Evolutionary conservation across 2,113 vertebrate species (phyloP).

Genomic region (Theristicus caerulescens): DNA sequence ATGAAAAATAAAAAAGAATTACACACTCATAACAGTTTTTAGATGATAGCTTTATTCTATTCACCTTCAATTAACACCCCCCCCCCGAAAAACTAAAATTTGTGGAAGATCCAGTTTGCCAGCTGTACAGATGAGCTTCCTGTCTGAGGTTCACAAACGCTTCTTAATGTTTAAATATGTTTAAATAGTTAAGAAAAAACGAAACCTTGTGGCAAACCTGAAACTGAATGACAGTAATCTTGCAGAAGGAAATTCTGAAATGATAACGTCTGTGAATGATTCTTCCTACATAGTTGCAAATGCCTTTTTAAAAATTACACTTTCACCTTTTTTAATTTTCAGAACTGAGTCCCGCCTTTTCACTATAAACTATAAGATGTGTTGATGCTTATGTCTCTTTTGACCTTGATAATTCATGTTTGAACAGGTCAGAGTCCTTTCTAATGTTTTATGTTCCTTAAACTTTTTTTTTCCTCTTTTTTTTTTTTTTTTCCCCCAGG

Average conservation of each 20-base stretch:
- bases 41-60: background rate
- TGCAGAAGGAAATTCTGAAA: background rate
- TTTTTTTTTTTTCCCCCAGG: background rate
- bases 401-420: background rate
- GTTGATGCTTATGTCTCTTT: background rate
- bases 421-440: background rate
- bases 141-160: background rate
- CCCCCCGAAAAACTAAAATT: background rate
- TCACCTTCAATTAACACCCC: background rate
- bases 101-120: background rate
- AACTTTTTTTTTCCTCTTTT: background rate
- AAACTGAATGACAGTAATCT: background rate
- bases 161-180: background rate
- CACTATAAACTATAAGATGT: background rate
- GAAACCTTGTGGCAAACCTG: background rate
- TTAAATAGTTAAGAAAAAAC: background rate
- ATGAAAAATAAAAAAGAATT: background rate
- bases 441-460: background rate
- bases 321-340: background rate
- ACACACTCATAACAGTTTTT: background rate
- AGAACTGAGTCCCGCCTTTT: background rate
- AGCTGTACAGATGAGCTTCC: background rate
- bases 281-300: background rate
- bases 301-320: background rate
- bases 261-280: background rate